phyloP scores from a whole-genome alignment of 1,140 invertebrate species.

The Zaprionus vittiger region DNA sequence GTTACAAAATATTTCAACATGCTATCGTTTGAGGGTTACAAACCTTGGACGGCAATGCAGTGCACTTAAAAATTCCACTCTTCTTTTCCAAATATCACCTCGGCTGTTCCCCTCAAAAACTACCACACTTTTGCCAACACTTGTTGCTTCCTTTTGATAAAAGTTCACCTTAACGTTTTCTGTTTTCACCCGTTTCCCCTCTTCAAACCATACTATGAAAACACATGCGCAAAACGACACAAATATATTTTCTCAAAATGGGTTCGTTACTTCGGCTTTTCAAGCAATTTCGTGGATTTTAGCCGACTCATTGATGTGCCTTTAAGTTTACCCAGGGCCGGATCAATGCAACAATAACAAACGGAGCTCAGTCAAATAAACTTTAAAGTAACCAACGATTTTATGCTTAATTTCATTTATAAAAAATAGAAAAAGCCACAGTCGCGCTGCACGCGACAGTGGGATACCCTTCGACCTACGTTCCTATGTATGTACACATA shows the following conservation, averaged over 20 bases:
- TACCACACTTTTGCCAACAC: constrained; percentile 12
- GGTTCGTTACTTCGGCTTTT: constrained; percentile 37
- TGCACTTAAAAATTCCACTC: not conserved
- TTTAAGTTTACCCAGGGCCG: too few species aligned
- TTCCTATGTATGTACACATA: too few species aligned
- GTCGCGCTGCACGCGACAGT: too few species aligned
- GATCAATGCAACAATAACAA: constrained; percentile 14
- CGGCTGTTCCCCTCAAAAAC: not conserved
- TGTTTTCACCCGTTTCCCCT: not conserved
- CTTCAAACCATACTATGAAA: not conserved
- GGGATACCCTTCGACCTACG: too few species aligned
- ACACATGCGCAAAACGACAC: constrained; percentile 28
- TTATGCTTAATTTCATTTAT: too few species aligned
- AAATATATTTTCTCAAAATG: constrained; percentile 59
- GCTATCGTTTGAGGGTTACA: too few species aligned
- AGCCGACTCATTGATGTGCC: too few species aligned
- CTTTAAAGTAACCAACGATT: too few species aligned
- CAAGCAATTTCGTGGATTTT: too few species aligned
- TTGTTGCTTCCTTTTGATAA: constrained; percentile 55
- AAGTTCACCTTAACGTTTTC: not conserved
- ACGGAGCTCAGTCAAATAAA: not conserved
- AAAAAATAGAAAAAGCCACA: too few species aligned
- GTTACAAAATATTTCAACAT: too few species aligned
- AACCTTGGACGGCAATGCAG: constrained; percentile 38
- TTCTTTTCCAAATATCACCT: not conserved